Evolutionary conservation across 2,113 vertebrate genomes (phyloP), one percentile per base, ranked within the genome.

Genomic region (Cyphomyrus discorhynchus): DNA sequence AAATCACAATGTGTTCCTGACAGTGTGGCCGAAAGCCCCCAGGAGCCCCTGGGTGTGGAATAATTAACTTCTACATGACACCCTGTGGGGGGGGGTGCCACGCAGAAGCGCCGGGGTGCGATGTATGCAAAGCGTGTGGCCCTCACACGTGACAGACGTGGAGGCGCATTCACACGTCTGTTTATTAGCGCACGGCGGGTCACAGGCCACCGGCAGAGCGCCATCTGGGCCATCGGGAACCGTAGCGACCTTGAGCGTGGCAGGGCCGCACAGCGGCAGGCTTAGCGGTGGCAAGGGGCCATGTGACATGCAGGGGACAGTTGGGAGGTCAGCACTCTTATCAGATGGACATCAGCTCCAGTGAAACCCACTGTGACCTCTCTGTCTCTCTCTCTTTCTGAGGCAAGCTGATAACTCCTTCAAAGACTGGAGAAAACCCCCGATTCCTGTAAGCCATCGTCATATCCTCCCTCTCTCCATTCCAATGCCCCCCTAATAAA

Each of bases 11-110:
- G 74, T 80, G 74, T 39, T 80, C 31, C 31, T 10, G 5, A 19
- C 74, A 42, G 74, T 15, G 35, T 2, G 17, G 31, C 35, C 35
- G 35, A 80, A 35, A 80, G 31, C 5, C 35, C 74, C 35, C 35
- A 80, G 74, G 74, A 80, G 74, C 74, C 74, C 74, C 35, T 42
- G 74, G 74, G 74, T 42, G 17, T 6, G 74, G 74, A 80, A 80
- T 80, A 80, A 80, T 80, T 80, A 80, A 80, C 74, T 80, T 80
- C 74, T 80, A 80, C 74, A 19, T 80, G 35, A 80, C 74, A 80
- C 31, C 31, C 35, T 80, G 15, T 80, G 17, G 13, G 35, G 10
- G 35, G 10, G 74, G 24, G 47, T 19, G 13, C 35, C 35, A 80
- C 17, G 5, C 74, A 42, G 74, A 80, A 80, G 17, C 9, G 17